Percentiles rank a stretch among this genome's conserved stretches.
These are phyloP conservation scores for Halichoerus grypus DNA, from an alignment of 2,113 vertebrate species.

Conservation along the genomic window DNA sequence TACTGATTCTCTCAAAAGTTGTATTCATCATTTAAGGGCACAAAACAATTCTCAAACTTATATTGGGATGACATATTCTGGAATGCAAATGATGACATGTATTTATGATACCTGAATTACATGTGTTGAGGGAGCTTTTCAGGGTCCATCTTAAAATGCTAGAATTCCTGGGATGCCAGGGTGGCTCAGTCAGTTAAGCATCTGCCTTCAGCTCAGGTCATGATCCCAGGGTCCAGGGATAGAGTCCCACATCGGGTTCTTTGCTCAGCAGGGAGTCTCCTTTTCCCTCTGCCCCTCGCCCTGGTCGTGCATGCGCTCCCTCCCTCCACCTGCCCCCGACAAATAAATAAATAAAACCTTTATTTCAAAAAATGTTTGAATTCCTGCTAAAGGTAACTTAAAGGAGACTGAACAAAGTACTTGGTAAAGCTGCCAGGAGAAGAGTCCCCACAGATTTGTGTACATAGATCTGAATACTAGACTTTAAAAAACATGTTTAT, in stretches of 20 bases:
- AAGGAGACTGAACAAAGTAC: background rate
- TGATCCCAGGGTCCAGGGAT: background rate
- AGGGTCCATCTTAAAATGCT: background rate
- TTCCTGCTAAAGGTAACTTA: background rate
- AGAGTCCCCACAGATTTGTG: background rate
- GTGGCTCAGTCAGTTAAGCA: background rate
- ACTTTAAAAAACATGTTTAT: background rate
- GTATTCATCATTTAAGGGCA: background rate
- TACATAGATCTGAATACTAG: background rate
- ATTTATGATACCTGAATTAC: constrained; percentile 10
- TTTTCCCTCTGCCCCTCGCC: background rate
- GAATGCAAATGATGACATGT: background rate
- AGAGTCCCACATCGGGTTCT: background rate
- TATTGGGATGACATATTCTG: background rate
- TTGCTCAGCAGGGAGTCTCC: background rate
- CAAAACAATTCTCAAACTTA: background rate
- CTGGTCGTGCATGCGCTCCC: background rate
- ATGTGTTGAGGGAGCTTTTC: background rate
- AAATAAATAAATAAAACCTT: background rate
- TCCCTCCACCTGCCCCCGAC: background rate
- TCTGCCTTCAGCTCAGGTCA: background rate
- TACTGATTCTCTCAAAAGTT: background rate
- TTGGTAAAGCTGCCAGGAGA: background rate
- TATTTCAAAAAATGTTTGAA: background rate
- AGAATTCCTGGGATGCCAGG: background rate